These are phyloP conservation scores for Stegostoma tigrinum DNA, from an alignment of 2,113 vertebrate genomes.

Conservation along the genomic window DNA sequence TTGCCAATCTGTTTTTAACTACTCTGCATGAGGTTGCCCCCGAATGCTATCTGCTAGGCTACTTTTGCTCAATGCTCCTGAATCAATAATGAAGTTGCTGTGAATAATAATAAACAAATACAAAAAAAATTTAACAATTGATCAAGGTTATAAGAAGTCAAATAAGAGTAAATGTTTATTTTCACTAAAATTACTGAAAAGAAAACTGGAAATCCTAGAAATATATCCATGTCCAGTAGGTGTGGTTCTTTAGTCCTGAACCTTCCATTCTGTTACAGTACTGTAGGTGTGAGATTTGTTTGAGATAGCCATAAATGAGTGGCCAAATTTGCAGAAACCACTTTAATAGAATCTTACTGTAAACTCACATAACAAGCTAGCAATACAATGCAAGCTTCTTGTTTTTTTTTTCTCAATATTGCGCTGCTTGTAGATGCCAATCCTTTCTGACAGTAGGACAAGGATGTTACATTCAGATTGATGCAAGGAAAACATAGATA, in stretches of 20 bases:
- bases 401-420: neutral
- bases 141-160: neutral
- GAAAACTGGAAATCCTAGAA: neutral
- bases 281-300: neutral
- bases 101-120: neutral
- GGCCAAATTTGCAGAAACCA: neutral
- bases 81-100: neutral
- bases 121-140: neutral
- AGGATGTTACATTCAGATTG: neutral
- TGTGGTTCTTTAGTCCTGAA: neutral
- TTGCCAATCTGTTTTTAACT: neutral
- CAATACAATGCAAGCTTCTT: neutral
- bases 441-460: neutral
- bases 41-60: neutral
- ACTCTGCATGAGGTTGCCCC: neutral
- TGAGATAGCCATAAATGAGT: neutral
- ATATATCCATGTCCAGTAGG: neutral
- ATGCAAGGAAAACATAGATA: neutral
- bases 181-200: neutral
- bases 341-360: neutral
- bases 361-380: neutral
- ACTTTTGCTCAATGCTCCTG: neutral
- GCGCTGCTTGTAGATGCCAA: neutral
- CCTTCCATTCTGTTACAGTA: neutral
- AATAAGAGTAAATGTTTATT: neutral